A percentile compares a stretch with the other conserved stretches of the same genome.
These are phyloP conservation scores for Psophia crepitans DNA, from an alignment of 2,113 vertebrate species.

Conservation along the genomic window DNA sequence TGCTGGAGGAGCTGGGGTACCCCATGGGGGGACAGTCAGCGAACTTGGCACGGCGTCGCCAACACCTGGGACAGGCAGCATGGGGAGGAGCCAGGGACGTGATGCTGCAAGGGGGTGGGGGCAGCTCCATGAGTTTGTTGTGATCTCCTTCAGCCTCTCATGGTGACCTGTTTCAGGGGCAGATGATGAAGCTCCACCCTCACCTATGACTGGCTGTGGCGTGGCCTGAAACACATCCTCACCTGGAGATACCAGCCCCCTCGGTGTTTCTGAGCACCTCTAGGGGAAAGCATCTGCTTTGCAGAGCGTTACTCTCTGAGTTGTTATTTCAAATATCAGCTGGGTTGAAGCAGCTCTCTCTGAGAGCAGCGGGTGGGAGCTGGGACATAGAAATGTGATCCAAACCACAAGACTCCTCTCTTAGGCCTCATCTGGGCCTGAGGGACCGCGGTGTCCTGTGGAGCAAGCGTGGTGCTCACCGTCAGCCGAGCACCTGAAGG, in stretches of 20 bases:
- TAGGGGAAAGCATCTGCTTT: background rate
- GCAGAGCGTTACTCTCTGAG: background rate
- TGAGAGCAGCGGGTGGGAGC: background rate
- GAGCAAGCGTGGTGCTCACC: background rate
- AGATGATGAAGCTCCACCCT: background rate
- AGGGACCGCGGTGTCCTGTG: accelerated
- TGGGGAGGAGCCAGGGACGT: background rate
- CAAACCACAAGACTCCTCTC: background rate
- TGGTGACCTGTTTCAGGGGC: background rate
- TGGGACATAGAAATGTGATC: background rate
- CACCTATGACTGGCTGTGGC: background rate
- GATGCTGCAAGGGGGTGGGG: background rate
- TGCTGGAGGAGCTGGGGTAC: background rate
- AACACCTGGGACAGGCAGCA: background rate
- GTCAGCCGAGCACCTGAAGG: background rate
- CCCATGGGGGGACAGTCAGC: background rate
- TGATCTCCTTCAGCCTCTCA: background rate
- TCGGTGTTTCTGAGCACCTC: background rate
- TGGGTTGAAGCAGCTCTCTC: background rate
- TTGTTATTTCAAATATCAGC: background rate
- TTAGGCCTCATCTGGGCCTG: background rate
- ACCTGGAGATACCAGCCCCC: background rate
- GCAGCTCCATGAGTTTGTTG: background rate
- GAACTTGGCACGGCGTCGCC: background rate
- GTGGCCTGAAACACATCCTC: background rate